Evolutionary conservation across 2,888 invertebrate species (phyloP), one percentile per base, ranked within the genome.

Genomic region (Peribatodes rhomboidaria): DNA sequence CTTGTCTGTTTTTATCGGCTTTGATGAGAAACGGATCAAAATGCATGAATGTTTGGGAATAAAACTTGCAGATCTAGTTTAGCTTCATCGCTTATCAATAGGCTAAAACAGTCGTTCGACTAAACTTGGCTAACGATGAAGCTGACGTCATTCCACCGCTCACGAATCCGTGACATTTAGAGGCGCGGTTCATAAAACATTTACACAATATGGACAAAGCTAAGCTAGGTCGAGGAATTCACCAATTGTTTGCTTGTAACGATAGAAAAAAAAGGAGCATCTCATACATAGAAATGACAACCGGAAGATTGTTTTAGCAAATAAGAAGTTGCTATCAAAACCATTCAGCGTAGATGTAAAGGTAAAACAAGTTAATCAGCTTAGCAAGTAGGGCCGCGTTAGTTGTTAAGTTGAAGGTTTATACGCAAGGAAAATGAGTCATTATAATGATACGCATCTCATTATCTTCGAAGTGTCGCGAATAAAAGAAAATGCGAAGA

Each of bases 81-180:
- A 61, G 53, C 37, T 55, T 61, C 52, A 68, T 63, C 44, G 60
- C 35, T 22, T 53, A 53, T 53, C 53, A 53, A 53, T 41, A 53
- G 27, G n/a, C 22, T 27, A 39, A 22, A 53, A 22, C 46, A 20
- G 46, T 27, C 22, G 18, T 35, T 50, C 37, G 20, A 22, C 53
- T 60, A 62, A 65, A 50, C 72, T 69, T 66, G 69, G 61, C 70
- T 67, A 60, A 22, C 68, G 58, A 61, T 67, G 67, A 58, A 49
- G 67, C 67, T 74, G 74, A 76, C 76, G 74, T 75, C 73, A 76
- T 65, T 64, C 65, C 42, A 69, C 64, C 47, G 69, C 71, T 74
- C 73, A 76, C 71, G 75, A 78, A 67, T 65, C 67, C 69, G 67
- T 74, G 73, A 73, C 75, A 75, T 75, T 75, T 72, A 71, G 69